Evolutionary conservation across 2,113 vertebrate genomes (phyloP).

Genomic region (Tricholaema leucomelas): DNA sequence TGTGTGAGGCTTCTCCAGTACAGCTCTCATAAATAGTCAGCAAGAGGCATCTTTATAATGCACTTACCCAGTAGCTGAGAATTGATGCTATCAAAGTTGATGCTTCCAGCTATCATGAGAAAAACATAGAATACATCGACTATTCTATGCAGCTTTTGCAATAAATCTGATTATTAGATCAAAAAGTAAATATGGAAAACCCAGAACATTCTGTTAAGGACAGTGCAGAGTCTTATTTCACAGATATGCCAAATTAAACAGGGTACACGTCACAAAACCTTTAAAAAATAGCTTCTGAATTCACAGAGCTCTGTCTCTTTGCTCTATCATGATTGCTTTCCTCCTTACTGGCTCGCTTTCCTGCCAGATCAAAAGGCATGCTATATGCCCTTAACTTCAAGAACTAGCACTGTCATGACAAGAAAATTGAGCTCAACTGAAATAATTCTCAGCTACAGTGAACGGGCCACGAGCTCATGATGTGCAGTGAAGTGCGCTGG

Average conservation of each 20-base stretch:
- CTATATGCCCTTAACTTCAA: not conserved
- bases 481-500: not conserved
- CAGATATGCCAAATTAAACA: not conserved
- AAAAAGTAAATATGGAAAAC: not conserved
- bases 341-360: not conserved
- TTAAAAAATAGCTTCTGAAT: not conserved
- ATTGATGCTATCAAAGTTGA: not conserved
- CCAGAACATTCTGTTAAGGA: not conserved
- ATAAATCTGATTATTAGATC: not conserved
- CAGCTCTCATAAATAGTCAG: not conserved
- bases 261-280: not conserved
- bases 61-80: not conserved
- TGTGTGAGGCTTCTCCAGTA: not conserved
- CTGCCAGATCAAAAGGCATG: not conserved
- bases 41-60: not conserved
- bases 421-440: not conserved
- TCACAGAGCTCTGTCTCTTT: not conserved
- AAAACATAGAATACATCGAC: not conserved
- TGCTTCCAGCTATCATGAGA: not conserved
- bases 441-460: not conserved
- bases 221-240: not conserved
- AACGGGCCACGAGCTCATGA: accelerated
- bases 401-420: not conserved
- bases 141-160: not conserved
- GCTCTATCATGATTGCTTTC: not conserved